Evolutionary conservation across 1,140 invertebrate species (phyloP), one percentile per base, ranked within the genome.

Genomic region (Sycobia sp.): DNA sequence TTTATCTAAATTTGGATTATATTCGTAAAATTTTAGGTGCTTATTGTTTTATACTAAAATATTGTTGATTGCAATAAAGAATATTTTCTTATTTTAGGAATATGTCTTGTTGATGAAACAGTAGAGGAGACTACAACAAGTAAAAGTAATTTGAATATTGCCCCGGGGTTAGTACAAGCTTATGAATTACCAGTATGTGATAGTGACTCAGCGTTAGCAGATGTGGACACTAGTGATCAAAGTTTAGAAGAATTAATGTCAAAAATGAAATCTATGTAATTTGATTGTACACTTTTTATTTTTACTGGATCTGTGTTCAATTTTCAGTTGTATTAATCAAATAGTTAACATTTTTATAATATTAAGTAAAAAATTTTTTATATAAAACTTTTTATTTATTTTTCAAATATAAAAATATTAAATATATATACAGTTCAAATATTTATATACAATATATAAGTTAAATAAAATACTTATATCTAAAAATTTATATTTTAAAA

Each of bases 161-260:
- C 82, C 20, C 75, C 85, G 56, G 92, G 91, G 23, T 74, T 94
- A 5, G 80, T 79, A 59, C 75, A 87, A 32, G 90, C 90, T 9
- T 93, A 93, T 73, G 85, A 86, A 20, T 77, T 86, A 67, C 86
- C 87, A 49, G 79, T 69, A 5, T 65, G 70, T 66, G 36, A 71
- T 60, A 62, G 68, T 3, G 68, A 75, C 46, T 73, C 77, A n/a
- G 80, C 79, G 20, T 73, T 68, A 50, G 51, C 68, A 62, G n/a
- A n/a, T n/a, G 25, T 62, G 18, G 72, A 70, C 55, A 61, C 66
- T 9, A 70, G 70, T 59, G 87, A 87, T 38, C 69, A 83, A 41
- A 90, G 85, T 70, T 81, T 96, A 59, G 93, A 96, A 61, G 93
- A 96, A 55, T 83, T 97, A 54, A 95, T 95, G 91, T 88, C 87